Percentiles rank a stretch among this genome's conserved stretches.
phyloP scores from a whole-genome alignment of 2,113 vertebrate genomes.

The Morphnarchus princeps region DNA sequence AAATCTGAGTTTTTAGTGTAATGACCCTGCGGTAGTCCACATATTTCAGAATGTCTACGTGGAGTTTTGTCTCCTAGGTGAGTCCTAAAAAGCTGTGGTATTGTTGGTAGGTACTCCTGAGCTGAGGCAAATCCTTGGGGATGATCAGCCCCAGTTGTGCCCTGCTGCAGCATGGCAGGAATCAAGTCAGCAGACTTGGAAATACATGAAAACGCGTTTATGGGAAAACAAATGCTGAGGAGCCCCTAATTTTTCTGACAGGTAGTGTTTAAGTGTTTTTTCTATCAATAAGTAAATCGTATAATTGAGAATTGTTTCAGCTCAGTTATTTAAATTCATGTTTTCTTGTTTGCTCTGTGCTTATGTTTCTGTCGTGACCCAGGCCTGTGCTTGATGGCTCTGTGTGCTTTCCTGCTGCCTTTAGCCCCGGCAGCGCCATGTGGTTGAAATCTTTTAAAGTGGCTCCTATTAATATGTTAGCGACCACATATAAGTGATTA shows the following conservation, averaged over 20 bases:
- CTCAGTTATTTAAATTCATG: background rate
- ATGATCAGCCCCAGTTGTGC: background rate
- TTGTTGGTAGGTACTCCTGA: background rate
- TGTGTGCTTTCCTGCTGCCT: fast-evolving
- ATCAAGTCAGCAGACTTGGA: background rate
- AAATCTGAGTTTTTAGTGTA: background rate
- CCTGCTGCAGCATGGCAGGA: background rate
- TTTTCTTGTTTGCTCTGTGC: background rate
- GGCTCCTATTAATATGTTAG: background rate
- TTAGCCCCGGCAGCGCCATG: background rate
- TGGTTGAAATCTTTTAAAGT: background rate
- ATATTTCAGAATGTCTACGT: background rate
- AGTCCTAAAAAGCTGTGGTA: background rate
- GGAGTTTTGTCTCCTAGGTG: background rate
- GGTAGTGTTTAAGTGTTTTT: background rate
- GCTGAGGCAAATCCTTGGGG: background rate
- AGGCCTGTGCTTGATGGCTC: background rate
- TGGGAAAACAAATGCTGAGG: background rate
- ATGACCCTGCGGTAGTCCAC: background rate
- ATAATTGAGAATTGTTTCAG: background rate
- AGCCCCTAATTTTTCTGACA: background rate
- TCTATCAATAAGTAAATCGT: background rate
- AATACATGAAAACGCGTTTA: background rate
- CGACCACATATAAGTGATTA: background rate
- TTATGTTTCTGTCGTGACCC: background rate